phyloP scores from a whole-genome alignment of 2,113 vertebrate species.

The Acinonyx jubatus region DNA sequence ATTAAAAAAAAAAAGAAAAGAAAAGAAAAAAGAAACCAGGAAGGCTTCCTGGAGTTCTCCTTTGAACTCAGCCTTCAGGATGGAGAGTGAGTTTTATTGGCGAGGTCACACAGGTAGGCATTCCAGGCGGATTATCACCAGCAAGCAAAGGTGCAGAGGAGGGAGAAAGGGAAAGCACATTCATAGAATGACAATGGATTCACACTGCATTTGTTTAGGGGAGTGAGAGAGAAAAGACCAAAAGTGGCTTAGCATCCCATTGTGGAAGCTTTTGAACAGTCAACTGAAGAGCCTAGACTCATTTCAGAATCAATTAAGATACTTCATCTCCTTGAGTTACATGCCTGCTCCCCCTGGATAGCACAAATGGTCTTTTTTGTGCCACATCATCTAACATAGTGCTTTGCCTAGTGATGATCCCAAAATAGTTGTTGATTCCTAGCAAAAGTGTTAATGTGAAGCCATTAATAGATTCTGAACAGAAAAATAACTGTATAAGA shows the following conservation, averaged over 20 bases:
- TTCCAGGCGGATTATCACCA: background rate
- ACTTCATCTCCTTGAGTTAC: background rate
- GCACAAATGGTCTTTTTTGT: background rate
- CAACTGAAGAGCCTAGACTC: background rate
- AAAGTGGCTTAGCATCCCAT: background rate
- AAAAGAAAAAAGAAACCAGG: background rate
- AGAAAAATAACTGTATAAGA: background rate
- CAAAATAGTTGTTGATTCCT: background rate
- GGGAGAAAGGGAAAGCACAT: background rate
- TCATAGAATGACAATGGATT: background rate
- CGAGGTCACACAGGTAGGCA: background rate
- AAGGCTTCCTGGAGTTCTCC: background rate
- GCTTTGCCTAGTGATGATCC: background rate
- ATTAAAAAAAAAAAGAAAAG: no score
- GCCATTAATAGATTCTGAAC: background rate
- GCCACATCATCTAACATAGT: background rate
- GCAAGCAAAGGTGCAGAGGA: background rate
- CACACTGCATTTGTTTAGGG: background rate
- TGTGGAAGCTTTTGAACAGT: background rate
- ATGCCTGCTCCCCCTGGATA: background rate
- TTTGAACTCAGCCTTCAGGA: background rate
- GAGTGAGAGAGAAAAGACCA: background rate
- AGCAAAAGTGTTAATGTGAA: background rate
- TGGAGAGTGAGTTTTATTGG: background rate
- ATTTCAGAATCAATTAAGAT: background rate